phyloP scores from a whole-genome alignment of 2,113 vertebrate genomes.

The Heterotis niloticus region DNA sequence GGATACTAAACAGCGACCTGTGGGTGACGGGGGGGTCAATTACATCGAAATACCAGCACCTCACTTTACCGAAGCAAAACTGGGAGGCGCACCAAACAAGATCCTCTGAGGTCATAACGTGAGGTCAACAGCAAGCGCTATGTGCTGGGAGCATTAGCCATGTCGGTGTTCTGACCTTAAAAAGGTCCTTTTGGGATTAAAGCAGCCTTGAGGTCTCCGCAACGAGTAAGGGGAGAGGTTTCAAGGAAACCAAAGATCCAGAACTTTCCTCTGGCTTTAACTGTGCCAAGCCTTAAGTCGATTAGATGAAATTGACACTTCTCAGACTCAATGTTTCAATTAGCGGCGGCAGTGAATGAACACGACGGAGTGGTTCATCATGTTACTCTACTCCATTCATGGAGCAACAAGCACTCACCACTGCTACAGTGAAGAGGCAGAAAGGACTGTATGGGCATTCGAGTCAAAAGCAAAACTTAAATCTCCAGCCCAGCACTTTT shows the following conservation, averaged over 20 bases:
- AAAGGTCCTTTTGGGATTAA: not conserved
- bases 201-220: not conserved
- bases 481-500: not conserved
- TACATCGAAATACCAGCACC: not conserved
- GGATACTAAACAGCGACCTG: constrained; percentile 1
- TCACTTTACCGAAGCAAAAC: not conserved
- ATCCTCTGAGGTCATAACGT: not conserved
- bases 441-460: not conserved
- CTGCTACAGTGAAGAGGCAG: not conserved
- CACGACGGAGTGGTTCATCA: not conserved
- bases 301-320: constrained; percentile 5
- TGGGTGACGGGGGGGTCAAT: not conserved
- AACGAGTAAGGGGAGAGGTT: not conserved
- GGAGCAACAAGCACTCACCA: not conserved
- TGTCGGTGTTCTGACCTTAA: not conserved
- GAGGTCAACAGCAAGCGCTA: not conserved
- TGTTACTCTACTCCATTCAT: too few species aligned
- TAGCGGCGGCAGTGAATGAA: not conserved
- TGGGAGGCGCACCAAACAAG: not conserved
- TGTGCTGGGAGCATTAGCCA: not conserved
- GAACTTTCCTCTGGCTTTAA: not conserved
- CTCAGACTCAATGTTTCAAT: not conserved
- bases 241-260: not conserved
- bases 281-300: not conserved
- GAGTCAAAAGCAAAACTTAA: not conserved